Percentiles rank a stretch among this genome's conserved stretches.
These are phyloP conservation scores for Biston stratarius DNA, from an alignment of 2,888 invertebrate genomes.

Conservation along the genomic window DNA sequence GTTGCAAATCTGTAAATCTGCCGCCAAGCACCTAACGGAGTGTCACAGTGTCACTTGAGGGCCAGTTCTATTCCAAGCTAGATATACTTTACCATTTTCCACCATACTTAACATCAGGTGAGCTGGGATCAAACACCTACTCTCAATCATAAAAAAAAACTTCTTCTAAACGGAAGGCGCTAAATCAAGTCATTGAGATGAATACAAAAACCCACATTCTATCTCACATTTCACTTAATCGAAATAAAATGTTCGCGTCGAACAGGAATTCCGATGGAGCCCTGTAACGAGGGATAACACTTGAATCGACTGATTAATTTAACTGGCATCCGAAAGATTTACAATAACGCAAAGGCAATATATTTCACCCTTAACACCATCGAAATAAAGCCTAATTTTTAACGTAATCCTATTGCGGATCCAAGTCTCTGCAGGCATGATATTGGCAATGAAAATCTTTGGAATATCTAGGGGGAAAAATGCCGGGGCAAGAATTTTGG, in stretches of 20 bases:
- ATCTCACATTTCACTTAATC: conserved; percentile 45
- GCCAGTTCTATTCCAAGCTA: no score
- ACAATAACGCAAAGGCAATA: conserved; percentile 39
- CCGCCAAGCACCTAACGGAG: no score
- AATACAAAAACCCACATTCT: conserved; percentile 36
- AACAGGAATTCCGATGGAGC: conserved; percentile 44
- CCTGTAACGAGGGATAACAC: conserved; percentile 46
- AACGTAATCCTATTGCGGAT: conserved; percentile 37
- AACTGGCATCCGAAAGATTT: conserved; percentile 48
- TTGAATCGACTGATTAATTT: conserved; percentile 51
- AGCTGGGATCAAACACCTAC: no score
- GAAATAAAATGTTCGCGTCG: conserved; percentile 47
- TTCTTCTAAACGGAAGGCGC: not conserved
- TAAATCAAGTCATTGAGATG: conserved; percentile 20
- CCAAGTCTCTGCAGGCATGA: conserved; percentile 40
- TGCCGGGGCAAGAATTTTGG: conserved; percentile 16
- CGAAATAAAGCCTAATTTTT: conserved; percentile 41
- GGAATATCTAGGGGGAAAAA: conserved; percentile 37
- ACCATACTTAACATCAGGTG: no score
- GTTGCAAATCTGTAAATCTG: no score
- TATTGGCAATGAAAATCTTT: conserved; percentile 44
- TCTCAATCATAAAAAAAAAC: no score
- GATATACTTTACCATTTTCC: no score
- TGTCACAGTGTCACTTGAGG: no score
- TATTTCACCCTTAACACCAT: conserved; percentile 37